These are phyloP conservation scores for Callosobruchus maculatus DNA, from an alignment of 2,888 invertebrate genomes.

Conservation along the genomic window DNA sequence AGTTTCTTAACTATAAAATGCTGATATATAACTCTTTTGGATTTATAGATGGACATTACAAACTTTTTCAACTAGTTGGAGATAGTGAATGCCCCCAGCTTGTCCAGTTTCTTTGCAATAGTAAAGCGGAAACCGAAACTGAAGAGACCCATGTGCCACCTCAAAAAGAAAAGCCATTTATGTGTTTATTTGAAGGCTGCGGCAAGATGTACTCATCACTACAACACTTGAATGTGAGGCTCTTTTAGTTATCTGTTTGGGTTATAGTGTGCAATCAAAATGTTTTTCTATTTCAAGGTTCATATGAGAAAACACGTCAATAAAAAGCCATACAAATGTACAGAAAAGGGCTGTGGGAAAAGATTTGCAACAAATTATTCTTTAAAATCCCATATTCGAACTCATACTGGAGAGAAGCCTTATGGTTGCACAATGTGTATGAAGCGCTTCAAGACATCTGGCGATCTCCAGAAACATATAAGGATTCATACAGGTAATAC, in stretches of 20 bases:
- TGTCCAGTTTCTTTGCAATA: constrained; percentile 14
- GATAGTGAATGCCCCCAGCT: constrained; percentile 13
- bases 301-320: constrained; percentile 55
- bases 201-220: constrained; percentile 51
- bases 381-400: constrained; percentile 52
- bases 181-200: constrained; percentile 51
- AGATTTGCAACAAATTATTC: constrained; percentile 54
- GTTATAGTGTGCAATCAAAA: too few species aligned
- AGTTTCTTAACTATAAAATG: constrained; percentile 7
- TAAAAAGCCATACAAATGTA: constrained; percentile 51
- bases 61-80: constrained; percentile 8
- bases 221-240: constrained; percentile 29
- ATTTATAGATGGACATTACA: constrained; percentile 6
- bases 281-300: constrained; percentile 42
- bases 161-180: constrained; percentile 41
- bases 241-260: too few species aligned
- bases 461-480: constrained; percentile 45
- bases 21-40: not conserved
- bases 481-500: constrained; percentile 45
- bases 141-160: constrained; percentile 4
- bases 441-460: constrained; percentile 45
- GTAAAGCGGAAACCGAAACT: constrained; percentile 1
- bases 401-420: constrained; percentile 53
- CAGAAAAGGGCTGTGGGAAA: constrained; percentile 50
- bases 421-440: constrained; percentile 40